Evolutionary conservation across 2,888 invertebrate genomes (phyloP).

Genomic region (Odontomyia ornata): DNA sequence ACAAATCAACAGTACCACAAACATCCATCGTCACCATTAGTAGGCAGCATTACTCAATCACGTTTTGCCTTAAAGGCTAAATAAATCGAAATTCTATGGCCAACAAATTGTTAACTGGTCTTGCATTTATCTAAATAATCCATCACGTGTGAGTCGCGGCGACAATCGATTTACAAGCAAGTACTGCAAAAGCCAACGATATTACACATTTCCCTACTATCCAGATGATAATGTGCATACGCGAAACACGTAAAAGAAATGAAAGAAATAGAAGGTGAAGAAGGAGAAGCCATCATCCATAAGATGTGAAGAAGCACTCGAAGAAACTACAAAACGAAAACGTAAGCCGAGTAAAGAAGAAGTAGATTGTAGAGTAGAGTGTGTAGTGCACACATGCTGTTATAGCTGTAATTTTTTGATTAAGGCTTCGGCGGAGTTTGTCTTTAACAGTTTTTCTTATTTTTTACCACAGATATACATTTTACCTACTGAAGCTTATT

Average conservation of each 20-base stretch:
- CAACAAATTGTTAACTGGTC: too few species aligned
- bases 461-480: slow-evolving; percentile 15
- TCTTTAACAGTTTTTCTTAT: slow-evolving; percentile 44
- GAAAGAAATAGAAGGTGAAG: slow-evolving; percentile 24
- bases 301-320: slow-evolving; percentile 42
- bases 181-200: background rate
- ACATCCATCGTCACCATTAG: too few species aligned
- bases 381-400: slow-evolving; percentile 43
- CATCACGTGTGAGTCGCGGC: too few species aligned
- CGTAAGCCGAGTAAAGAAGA: slow-evolving; percentile 42
- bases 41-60: too few species aligned
- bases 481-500: slow-evolving; percentile 37
- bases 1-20: too few species aligned
- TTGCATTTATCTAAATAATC: too few species aligned
- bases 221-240: slow-evolving; percentile 1
- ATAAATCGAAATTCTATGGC: too few species aligned
- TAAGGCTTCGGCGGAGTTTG: slow-evolving; percentile 45
- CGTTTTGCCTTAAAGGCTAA: too few species aligned
- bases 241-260: background rate
- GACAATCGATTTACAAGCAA: too few species aligned
- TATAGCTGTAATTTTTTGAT: slow-evolving; percentile 47
- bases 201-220: slow-evolving; percentile 28
- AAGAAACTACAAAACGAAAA: slow-evolving; percentile 41
- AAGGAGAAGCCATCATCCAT: slow-evolving; percentile 40
- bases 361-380: slow-evolving; percentile 42